Evolutionary conservation across 2,797 vertebrate genomes (phyloP), one percentile per base, ranked within the genome.

Genomic region (Phoebastria nigripes): DNA sequence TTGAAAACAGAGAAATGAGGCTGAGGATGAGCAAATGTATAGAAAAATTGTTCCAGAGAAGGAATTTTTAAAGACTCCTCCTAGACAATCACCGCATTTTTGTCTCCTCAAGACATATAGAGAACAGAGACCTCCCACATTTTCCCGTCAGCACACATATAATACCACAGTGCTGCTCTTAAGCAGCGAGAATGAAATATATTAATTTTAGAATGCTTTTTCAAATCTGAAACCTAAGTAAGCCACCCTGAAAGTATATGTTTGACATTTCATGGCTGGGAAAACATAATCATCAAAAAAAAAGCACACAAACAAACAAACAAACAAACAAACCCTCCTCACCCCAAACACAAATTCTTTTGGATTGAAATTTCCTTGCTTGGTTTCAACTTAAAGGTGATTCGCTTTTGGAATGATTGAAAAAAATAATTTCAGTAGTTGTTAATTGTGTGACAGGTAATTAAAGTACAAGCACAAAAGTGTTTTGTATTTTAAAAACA

Each of bases 241-340:
- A 80, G 18, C 15, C 59, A 33, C 15, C 35, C 24, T 66, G 55
- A 92, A 76, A n/a, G 11, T 15, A 12, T 41, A 35, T 5, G 2
- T 42, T 88, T 93, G 66, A 33, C 33, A 54, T 58, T 73, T 91
- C 24, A 58, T 11, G 18, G 8, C 46, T 80, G 51, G 66, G 41
- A 87, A 63, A 90, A 61, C 22, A 29, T 9, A 52, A 29, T 6
- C 5, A 18, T 51, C 26, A 66, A 63, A 93, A 90, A 37, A 37
- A 37, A 37, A 37, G 37, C 37, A 37, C 37, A 0, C 24, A 67
- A 59, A 2, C 7, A 74, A 83, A 9, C 1, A 2, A 83, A 9
- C 1, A 2, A 58, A 8, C 2, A 52, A 82, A 63, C 26, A 25
- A 33, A 3, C 1, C 0, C 2, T 2, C 2, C 1, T 61, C 19